Evolutionary conservation across 2,797 vertebrate species (phyloP).

Genomic region (Menidia menidia): DNA sequence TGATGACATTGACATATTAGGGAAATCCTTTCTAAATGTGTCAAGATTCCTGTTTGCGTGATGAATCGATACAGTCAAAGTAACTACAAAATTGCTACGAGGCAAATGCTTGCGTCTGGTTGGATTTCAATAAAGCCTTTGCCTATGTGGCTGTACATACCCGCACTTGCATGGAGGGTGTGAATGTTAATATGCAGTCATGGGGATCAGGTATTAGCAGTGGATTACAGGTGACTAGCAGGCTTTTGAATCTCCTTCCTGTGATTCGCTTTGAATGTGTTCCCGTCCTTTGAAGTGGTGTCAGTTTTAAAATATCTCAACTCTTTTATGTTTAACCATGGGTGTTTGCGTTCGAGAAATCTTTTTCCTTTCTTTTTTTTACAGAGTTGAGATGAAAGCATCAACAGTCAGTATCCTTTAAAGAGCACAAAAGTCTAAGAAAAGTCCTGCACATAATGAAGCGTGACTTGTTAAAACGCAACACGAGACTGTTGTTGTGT

Average conservation of each 20-base stretch:
- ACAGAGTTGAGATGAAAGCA: conserved; percentile 65
- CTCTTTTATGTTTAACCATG: conserved; percentile 78
- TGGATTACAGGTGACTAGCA: conserved; percentile 81
- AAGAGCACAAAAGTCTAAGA: conserved; percentile 61
- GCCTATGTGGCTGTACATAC: conserved; percentile 13
- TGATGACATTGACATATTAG: conserved; percentile 72
- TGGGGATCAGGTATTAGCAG: conserved; percentile 74
- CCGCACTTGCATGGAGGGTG: conserved; percentile 18
- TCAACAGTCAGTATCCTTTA: conserved; percentile 73
- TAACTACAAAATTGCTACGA: conserved; percentile 35
- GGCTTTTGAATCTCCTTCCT: conserved; percentile 76
- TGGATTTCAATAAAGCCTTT: conserved; percentile 45
- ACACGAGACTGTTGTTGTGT: conserved; percentile 48
- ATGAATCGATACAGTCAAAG: conserved; percentile 49
- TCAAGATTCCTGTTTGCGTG: conserved; percentile 34
- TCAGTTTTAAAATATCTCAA: conserved; percentile 79
- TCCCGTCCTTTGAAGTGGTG: conserved; percentile 79
- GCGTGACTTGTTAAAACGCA: conserved; percentile 67
- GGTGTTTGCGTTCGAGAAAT: conserved; percentile 73
- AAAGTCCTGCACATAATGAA: conserved; percentile 65
- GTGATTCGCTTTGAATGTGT: conserved; percentile 78
- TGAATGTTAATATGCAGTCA: conserved; percentile 64
- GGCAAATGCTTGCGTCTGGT: conserved; percentile 32
- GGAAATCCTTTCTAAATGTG: conserved; percentile 45
- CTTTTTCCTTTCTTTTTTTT: conserved; percentile 31